These are phyloP conservation scores for Candidula unifasciata DNA, from an alignment of 2,888 invertebrate species.

Conservation along the genomic window DNA sequence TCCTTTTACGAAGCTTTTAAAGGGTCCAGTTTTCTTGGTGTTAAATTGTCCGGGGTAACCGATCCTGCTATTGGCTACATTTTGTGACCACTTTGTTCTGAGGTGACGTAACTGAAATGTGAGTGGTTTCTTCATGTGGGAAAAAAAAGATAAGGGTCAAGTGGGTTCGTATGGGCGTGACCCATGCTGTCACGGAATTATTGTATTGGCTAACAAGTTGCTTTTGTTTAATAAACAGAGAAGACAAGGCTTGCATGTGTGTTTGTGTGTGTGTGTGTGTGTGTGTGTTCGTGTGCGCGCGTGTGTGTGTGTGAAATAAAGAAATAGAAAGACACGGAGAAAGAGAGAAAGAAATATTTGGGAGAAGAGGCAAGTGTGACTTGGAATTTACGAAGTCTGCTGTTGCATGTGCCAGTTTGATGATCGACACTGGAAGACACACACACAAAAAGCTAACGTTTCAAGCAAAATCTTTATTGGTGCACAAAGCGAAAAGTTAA, in stretches of 20 bases:
- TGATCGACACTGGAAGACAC: no score
- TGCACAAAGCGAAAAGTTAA: no score
- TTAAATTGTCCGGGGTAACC: not conserved
- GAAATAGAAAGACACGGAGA: not conserved
- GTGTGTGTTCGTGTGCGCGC: not conserved
- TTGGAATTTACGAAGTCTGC: no score
- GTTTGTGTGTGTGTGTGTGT: not conserved
- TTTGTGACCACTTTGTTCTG: not conserved
- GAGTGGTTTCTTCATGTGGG: not conserved
- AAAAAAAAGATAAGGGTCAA: not conserved
- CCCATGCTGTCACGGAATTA: not conserved
- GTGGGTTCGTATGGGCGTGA: not conserved
- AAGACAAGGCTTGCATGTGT: no score
- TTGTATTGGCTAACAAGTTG: not conserved
- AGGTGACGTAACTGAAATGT: not conserved
- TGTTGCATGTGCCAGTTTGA: no score
- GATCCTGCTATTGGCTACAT: not conserved
- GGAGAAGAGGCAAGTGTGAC: no score
- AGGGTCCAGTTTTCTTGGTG: not conserved
- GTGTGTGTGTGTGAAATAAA: not conserved
- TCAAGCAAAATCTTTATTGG: no score
- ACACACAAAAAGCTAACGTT: no score
- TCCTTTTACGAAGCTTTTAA: not conserved
- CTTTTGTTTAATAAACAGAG: no score
- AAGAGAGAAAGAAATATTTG: no score